These are phyloP conservation scores for Xenopus petersii DNA, from an alignment of 2,797 vertebrate genomes.

Conservation along the genomic window DNA sequence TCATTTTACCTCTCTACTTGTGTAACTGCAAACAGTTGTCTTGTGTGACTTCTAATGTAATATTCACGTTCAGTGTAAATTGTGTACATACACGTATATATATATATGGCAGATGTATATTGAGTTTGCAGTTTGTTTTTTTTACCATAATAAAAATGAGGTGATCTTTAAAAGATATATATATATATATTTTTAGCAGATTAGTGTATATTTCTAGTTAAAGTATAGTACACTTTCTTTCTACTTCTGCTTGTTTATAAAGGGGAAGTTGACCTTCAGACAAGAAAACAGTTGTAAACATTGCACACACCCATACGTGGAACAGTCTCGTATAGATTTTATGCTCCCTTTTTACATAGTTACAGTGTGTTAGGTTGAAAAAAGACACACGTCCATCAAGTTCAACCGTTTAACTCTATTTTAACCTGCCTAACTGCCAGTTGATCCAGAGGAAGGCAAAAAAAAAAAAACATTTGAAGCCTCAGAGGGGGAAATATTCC, in stretches of 20 bases:
- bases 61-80: not conserved
- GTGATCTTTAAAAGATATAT: not conserved
- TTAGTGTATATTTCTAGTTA: not conserved
- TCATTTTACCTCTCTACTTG: not conserved
- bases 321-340: too few species aligned
- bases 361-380: too few species aligned
- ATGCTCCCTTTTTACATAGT: too few species aligned
- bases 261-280: too few species aligned
- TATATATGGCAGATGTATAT: not conserved
- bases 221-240: not conserved
- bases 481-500: too few species aligned
- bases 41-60: not conserved
- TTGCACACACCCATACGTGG: too few species aligned
- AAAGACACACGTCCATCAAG: too few species aligned
- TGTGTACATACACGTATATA: not conserved
- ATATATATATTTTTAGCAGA: not conserved
- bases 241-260: not conserved
- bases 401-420: too few species aligned
- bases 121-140: slow-evolving; percentile 1
- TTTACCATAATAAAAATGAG: slow-evolving; percentile 2
- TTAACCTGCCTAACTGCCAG: too few species aligned
- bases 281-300: too few species aligned
- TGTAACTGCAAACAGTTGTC: not conserved
- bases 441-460: too few species aligned
- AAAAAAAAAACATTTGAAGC: too few species aligned